Percentiles rank a stretch among this genome's conserved stretches.
These are phyloP conservation scores for Anisognathus igniventris DNA, from an alignment of 2,797 vertebrate species.

Conservation along the genomic window DNA sequence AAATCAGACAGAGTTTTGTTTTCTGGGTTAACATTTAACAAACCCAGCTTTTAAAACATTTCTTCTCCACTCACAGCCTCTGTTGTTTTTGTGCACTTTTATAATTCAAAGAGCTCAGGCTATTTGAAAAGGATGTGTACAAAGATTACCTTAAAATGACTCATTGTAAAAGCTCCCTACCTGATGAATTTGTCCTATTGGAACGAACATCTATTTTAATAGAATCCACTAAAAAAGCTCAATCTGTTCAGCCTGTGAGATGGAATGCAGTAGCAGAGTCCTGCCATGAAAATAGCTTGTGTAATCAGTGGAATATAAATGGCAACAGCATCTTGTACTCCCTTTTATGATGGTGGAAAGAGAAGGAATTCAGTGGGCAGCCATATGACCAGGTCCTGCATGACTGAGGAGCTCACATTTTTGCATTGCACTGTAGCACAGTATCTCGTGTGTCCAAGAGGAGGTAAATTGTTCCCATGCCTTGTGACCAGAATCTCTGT, in stretches of 20 bases:
- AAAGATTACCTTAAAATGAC: conserved; percentile 44
- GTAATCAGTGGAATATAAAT: conserved; percentile 76
- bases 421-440: conserved; percentile 35
- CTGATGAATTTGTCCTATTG: conserved; percentile 15
- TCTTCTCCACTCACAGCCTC: conserved; percentile 1
- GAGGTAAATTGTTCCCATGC: conserved; percentile 28
- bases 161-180: conserved; percentile 37
- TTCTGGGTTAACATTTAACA: conserved; percentile 38
- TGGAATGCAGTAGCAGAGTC: conserved; percentile 62
- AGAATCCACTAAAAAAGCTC: conserved; percentile 72
- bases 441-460: conserved; percentile 24
- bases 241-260: conserved; percentile 43
- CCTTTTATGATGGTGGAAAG: conserved; percentile 65
- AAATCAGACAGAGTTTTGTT: conserved; percentile 36
- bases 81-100: conserved; percentile 28
- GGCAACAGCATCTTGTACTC: conserved; percentile 46
- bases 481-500: conserved; percentile 62
- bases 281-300: conserved; percentile 76
- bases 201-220: conserved; percentile 50
- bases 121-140: conserved; percentile 43
- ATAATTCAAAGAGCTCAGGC: not conserved
- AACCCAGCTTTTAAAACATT: not conserved
- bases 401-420: conserved; percentile 69
- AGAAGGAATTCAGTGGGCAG: conserved; percentile 66
- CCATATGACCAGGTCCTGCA: conserved; percentile 52